Evolutionary conservation across 2,113 vertebrate species (phyloP), one percentile per base, ranked within the genome.

Genomic region (Onychostoma macrolepis): DNA sequence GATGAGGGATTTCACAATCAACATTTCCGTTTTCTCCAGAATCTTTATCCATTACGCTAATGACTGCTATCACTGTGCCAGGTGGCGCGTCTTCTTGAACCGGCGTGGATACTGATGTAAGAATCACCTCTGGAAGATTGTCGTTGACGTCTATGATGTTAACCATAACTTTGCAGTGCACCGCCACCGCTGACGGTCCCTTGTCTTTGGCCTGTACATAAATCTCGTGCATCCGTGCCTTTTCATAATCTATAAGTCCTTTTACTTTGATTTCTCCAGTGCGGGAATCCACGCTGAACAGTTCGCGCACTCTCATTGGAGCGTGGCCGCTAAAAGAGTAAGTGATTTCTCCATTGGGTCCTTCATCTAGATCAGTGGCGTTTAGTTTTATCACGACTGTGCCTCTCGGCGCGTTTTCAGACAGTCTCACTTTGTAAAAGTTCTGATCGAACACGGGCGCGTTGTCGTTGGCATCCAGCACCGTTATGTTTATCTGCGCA

Each of bases 381-480:
- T 87, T 91, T 2, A 95, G 36, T 21, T 63, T 90, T 28, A 93
- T 79, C 2, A 95, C 36, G 15, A 90, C 82, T 6, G 92, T 86
- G 1, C 91, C 92, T 7, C 75, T 9, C 0, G 79, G 48, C 0
- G 85, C 58, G 41, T 94, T 94, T 89, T 94, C 94, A 61, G 24
- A 41, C 10, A 94, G 30, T 1, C 33, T 77, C 1, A 86, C 85
- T 87, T 93, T 93, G 65, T 83, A 94, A 3, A 94, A 19, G 8
- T 89, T 9, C 53, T 88, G 87, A 6, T 84, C 89, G 72, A 94
- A 94, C 0, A 89, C 45, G 0, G 94, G 93, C 1, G 45, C 45
- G 24, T 94, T 94, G 30, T 94, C 94, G 41, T 94, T 94, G 1
- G 1, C 28, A 24, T 94, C 94, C 4, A 93, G 36, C 0, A 94